Conservation (phyloP, 2,113 vertebrate species). For the Dipodomys spectabilis region DNA sequence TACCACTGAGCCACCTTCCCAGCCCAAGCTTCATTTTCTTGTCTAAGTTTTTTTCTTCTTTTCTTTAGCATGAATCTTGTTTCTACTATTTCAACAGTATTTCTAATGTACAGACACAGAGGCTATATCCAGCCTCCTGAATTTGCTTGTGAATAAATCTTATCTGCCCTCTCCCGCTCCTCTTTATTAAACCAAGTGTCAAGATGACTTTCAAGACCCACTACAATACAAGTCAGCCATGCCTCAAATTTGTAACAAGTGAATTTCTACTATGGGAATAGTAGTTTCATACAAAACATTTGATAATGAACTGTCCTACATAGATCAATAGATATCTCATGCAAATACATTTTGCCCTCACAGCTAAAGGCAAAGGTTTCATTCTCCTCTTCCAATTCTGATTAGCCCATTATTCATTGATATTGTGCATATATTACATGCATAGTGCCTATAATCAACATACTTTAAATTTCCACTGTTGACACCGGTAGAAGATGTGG, state of each 20-base stretch:
- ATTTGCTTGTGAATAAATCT: constrained; percentile 18
- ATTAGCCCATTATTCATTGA: background rate
- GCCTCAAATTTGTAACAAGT: background rate
- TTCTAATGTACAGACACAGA: background rate
- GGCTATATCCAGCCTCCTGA: background rate
- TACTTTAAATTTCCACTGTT: background rate
- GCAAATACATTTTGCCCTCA: constrained; percentile 20
- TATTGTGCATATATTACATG: background rate
- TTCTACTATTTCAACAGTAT: background rate
- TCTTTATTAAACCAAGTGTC: background rate
- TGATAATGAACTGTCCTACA: background rate
- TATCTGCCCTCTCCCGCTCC: background rate
- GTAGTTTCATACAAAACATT: background rate
- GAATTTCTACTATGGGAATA: background rate
- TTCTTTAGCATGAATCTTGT: background rate
- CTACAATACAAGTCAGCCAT: background rate
- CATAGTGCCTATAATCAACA: background rate
- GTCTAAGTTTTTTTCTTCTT: background rate
- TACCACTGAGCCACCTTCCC: too few species aligned
- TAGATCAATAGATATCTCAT: background rate
- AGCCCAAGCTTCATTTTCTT: too few species aligned
- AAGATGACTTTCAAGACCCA: background rate
- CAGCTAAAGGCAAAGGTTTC: background rate
- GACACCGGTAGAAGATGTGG: background rate
- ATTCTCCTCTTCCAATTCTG: background rate